phyloP scores from a whole-genome alignment of 2,888 invertebrate genomes.

The Anodontia alba region DNA sequence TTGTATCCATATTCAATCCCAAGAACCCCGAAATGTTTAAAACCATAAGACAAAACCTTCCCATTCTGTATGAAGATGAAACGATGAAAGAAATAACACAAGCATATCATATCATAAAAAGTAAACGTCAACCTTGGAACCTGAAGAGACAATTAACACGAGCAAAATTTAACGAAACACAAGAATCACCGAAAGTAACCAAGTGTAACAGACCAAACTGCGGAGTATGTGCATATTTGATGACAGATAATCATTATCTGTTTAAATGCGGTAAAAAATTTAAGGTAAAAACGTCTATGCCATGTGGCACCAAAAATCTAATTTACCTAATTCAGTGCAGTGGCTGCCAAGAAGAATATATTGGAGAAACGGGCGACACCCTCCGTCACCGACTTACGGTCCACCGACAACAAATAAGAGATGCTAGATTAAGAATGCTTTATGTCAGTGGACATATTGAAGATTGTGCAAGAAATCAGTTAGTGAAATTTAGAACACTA shows the following conservation, averaged over 20 bases:
- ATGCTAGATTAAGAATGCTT: background rate
- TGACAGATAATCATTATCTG: background rate
- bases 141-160: background rate
- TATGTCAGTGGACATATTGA: conserved; percentile 3
- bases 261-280: background rate
- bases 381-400: background rate
- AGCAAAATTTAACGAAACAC: background rate
- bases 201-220: conserved; percentile 14
- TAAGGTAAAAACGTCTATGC: background rate
- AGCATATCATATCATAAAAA: background rate
- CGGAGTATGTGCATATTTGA: background rate
- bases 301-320: conserved; percentile 8
- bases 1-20: background rate
- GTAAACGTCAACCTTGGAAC: background rate
- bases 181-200: background rate
- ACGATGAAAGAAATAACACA: background rate
- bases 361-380: conserved; percentile 5
- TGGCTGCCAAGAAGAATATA: background rate
- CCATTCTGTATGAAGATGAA: background rate
- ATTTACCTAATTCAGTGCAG: background rate
- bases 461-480: background rate
- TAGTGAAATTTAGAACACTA: background rate
- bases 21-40: background rate
- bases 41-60: background rate
- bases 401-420: conserved; percentile 12